Conservation (phyloP, 2,113 vertebrate genomes). For the Nettapus auritus region DNA sequence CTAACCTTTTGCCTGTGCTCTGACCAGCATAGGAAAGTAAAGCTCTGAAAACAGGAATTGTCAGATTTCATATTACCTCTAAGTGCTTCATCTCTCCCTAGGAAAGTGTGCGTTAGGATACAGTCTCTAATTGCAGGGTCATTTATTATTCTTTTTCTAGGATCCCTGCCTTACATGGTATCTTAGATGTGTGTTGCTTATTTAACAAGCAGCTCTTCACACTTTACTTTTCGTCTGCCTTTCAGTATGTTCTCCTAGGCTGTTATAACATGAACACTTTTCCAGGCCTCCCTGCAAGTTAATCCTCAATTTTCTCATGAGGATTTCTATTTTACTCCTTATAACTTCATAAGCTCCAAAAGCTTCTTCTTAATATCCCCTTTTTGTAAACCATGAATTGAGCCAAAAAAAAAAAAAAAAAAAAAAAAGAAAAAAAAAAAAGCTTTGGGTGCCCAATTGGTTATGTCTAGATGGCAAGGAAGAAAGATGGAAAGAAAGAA, state of each 20-base stretch:
- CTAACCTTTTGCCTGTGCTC: background rate
- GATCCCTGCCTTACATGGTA: background rate
- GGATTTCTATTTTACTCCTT: background rate
- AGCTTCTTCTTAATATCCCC: background rate
- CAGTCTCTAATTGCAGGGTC: background rate
- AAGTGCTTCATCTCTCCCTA: background rate
- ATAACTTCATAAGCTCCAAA: background rate
- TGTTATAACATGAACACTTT: background rate
- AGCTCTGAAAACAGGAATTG: background rate
- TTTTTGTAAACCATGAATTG: background rate
- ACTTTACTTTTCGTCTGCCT: background rate
- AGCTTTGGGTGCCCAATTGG: too few relatives aligned
- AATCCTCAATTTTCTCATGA: background rate
- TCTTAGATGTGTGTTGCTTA: background rate
- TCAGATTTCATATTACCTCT: background rate
- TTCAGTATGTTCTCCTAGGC: background rate
- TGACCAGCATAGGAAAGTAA: background rate
- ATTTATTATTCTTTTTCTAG: background rate
- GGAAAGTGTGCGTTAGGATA: background rate
- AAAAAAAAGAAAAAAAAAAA: background rate
- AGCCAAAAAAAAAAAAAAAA: background rate
- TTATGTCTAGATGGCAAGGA: accelerated
- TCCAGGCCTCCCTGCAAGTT: background rate
- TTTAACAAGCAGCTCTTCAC: background rate
- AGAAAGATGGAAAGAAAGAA: background rate